phyloP scores from a whole-genome alignment of 2,797 vertebrate species.

The Carduelis carduelis region DNA sequence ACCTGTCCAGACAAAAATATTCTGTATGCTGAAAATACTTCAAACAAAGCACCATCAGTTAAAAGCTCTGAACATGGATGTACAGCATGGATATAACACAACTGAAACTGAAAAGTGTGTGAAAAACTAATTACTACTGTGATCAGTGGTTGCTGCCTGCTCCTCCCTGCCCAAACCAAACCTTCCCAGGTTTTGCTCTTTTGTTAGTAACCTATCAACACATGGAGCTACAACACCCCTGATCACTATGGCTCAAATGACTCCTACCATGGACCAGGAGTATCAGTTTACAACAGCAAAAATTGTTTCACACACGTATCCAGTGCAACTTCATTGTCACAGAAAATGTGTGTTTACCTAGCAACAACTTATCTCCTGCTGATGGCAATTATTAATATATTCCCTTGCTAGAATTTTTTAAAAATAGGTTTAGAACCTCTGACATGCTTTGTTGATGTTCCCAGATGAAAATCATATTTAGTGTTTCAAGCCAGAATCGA shows the following conservation, averaged over 20 bases:
- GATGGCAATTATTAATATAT: not conserved
- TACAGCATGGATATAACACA: not conserved
- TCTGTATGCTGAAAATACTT: not conserved
- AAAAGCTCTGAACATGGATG: not conserved
- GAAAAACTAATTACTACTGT: not conserved
- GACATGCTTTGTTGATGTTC: not conserved
- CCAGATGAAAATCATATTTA: not conserved
- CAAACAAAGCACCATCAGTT: not conserved
- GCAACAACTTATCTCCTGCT: not conserved
- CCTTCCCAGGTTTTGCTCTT: not conserved
- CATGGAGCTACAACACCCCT: not conserved
- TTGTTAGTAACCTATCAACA: not conserved
- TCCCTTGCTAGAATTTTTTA: not conserved
- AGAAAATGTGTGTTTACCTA: not conserved
- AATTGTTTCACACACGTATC: not conserved
- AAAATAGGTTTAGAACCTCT: not conserved
- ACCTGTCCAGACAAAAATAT: not conserved
- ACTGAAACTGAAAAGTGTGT: not conserved
- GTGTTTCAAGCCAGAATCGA: not conserved
- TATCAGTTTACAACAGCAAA: not conserved
- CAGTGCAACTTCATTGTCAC: not conserved
- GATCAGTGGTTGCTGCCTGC: not conserved
- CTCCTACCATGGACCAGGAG: not conserved
- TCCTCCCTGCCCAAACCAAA: not conserved
- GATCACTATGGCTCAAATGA: not conserved